Base-by-base conservation (phyloP, 1,140 invertebrate species). In the Drosophila ohnishii region DNA sequence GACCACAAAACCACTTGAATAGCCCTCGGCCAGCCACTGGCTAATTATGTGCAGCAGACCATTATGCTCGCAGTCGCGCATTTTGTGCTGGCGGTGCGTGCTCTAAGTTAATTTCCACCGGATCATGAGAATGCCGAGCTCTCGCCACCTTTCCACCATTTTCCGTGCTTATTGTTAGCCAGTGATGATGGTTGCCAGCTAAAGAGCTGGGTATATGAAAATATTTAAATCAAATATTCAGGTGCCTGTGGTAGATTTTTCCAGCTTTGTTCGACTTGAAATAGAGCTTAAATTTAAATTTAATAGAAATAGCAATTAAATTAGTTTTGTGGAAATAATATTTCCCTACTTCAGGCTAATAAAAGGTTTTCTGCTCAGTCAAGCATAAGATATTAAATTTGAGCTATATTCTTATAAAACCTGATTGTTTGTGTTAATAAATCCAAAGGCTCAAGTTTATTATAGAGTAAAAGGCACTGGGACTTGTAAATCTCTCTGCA, bases 41-140 rank as follows among this genome's bases (percentile, higher is more conserved):
- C 74, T 87, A 86, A 86, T 86, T 86, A 86, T 86, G 79, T 86
- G 83, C 83, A 87, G 79, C 74, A 87, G 82, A 86, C 83, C 80
- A 85, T 86, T 71, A 70, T 71, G 65, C 65, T 66, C 62, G 51
- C 30, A 69, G 65, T 69, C 47, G 65, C 65, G 47, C 61, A 66
- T 69, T 69, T 65, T 71, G 44, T 71, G 64, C 61, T 65, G 65
- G 45, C 47, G 22, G 32, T 87, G 78, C 84, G 76, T 87, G 83
- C 78, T 82, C 78, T 79, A 72, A 87, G 85, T 87, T 87, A 82
- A 87, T 87, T 87, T 87, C 61, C 57, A 44, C 47, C 62, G 65
- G 75, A 61, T 57, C 80, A 70, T 82, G 72, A 77, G 76, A 87
- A 66, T 75, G 53, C 48, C 56, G 35, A 73, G 63, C 79, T 75